These are phyloP conservation scores for Scomber colias DNA, from an alignment of 2,113 vertebrate species.

Conservation along the genomic window DNA sequence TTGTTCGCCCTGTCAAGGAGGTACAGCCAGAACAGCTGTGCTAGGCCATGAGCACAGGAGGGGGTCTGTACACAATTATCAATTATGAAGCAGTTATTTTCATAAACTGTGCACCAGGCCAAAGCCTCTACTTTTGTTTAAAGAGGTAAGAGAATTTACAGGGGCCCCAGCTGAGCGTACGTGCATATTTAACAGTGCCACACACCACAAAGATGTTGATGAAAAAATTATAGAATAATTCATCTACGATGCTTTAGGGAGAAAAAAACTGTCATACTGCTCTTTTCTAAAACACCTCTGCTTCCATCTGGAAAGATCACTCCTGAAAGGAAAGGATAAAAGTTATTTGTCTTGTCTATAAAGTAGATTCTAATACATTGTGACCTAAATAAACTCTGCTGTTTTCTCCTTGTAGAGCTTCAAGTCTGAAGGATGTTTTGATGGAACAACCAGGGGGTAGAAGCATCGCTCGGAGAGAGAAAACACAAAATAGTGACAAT, in stretches of 20 bases:
- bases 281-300: conserved; percentile 15
- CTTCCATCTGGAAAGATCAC: conserved; percentile 5
- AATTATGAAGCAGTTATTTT: conserved; percentile 23
- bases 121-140: conserved; percentile 4
- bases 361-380: conserved; percentile 11
- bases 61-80: neutral
- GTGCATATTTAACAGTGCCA: neutral
- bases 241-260: neutral
- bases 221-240: neutral
- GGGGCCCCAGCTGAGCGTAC: neutral
- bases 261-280: neutral
- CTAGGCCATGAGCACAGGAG: neutral
- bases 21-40: conserved; percentile 19
- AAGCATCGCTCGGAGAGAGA: neutral
- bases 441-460: conserved; percentile 17
- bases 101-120: neutral
- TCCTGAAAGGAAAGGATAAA: neutral
- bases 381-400: conserved; percentile 42
- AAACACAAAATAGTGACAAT: conserved; percentile 10
- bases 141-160: neutral
- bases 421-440: conserved; percentile 30
- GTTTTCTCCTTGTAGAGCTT: neutral
- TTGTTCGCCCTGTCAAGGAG: conserved; percentile 25
- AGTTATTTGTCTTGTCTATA: conserved; percentile 22
- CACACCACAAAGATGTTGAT: neutral